These are phyloP conservation scores for Acanthococcus lagerstroemiae DNA, from an alignment of 2,888 invertebrate species.

Conservation along the genomic window DNA sequence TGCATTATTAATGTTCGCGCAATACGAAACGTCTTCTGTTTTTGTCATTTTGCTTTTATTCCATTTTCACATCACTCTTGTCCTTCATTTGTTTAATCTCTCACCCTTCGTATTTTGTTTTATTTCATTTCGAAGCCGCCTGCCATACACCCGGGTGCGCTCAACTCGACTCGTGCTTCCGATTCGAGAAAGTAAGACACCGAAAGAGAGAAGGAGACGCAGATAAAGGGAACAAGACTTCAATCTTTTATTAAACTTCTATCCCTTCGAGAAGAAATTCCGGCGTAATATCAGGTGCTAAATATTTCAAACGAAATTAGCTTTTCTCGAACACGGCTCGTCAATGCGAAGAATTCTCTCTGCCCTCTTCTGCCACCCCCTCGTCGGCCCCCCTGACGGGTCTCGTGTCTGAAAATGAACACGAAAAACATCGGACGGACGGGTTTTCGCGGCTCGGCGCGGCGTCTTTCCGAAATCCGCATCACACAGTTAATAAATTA, in stretches of 20 bases:
- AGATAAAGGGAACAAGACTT: constrained; percentile 9
- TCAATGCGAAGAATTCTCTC: constrained; percentile 22
- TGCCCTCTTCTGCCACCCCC: neutral
- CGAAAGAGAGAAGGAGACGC: neutral
- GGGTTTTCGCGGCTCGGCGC: neutral
- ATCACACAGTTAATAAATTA: neutral
- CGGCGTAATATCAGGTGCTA: constrained; percentile 24
- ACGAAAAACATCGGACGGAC: neutral
- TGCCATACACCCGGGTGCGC: neutral
- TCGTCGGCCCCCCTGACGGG: neutral
- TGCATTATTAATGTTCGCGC: constrained; percentile 22
- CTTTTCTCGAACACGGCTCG: constrained; percentile 11
- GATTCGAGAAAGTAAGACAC: neutral
- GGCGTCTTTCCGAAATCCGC: neutral
- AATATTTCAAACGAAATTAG: constrained; percentile 30
- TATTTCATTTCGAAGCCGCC: constrained; percentile 17
- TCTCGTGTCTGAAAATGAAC: neutral
- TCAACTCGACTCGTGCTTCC: neutral
- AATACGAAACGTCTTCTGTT: constrained; percentile 21
- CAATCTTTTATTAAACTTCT: constrained; percentile 28
- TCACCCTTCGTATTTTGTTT: constrained; percentile 23
- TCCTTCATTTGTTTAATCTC: constrained; percentile 30
- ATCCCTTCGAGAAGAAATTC: constrained; percentile 19
- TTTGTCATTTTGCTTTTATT: constrained; percentile 17
- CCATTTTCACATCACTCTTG: constrained; percentile 16